phyloP scores from a whole-genome alignment of 2,888 invertebrate genomes.

The Epinotia demarniana region DNA sequence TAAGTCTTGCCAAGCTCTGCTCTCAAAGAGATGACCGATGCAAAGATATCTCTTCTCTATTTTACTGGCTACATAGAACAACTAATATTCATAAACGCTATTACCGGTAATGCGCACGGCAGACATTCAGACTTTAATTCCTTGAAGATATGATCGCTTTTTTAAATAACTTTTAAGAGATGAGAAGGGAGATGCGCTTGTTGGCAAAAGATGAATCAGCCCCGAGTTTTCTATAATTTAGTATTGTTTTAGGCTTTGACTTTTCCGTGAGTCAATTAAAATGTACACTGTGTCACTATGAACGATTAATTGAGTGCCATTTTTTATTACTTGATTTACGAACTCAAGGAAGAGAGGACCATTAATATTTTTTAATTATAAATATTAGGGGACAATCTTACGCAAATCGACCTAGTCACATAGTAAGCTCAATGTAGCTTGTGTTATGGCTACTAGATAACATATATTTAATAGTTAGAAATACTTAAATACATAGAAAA shows the following conservation, averaged over 20 bases:
- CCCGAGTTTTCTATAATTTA: slow-evolving; percentile 14
- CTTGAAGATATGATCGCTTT: neutral
- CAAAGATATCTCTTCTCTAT: slow-evolving; percentile 22
- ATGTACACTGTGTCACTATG: neutral
- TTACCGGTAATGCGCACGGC: neutral
- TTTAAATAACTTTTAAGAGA: neutral
- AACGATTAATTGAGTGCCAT: neutral
- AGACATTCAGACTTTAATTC: neutral
- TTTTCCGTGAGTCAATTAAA: slow-evolving; percentile 5
- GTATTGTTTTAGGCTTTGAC: slow-evolving; percentile 4
- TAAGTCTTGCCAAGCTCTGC: slow-evolving; percentile 44
- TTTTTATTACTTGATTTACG: too few species aligned
- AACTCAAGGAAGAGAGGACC: too few species aligned
- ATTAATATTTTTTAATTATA: too few species aligned
- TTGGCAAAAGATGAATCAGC: neutral
- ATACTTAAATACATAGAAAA: too few species aligned
- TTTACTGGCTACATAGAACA: slow-evolving; percentile 17
- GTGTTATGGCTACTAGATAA: too few species aligned
- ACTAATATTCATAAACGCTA: neutral
- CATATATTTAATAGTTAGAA: too few species aligned
- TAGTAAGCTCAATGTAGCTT: too few species aligned
- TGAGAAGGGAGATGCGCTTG: neutral
- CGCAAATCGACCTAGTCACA: too few species aligned
- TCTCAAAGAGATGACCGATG: slow-evolving; percentile 39
- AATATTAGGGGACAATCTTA: too few species aligned